Percentiles rank a stretch among this genome's conserved stretches.
phyloP scores from a whole-genome alignment of 2,113 vertebrate species.

The Corynorhinus townsendii region DNA sequence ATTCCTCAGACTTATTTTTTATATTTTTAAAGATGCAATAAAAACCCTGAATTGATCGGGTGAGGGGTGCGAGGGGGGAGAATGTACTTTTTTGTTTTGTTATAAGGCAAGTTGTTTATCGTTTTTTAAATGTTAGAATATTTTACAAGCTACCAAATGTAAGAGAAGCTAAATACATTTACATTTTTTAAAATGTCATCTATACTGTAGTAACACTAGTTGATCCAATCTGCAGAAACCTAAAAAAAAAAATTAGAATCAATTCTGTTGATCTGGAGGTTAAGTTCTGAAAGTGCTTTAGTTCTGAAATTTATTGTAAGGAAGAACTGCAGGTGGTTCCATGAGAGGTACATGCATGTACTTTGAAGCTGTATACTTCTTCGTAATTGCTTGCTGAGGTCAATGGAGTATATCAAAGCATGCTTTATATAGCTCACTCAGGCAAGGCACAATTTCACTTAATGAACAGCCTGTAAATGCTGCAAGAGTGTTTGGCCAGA shows the following conservation, averaged over 20 bases:
- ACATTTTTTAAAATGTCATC: constrained; percentile 50
- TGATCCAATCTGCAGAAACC: constrained; percentile 68
- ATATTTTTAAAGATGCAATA: no score
- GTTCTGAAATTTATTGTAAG: constrained; percentile 67
- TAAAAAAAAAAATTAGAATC: constrained; percentile 24
- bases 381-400: constrained; percentile 87
- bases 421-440: constrained; percentile 86
- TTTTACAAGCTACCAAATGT: constrained; percentile 59
- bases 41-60: no score
- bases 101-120: constrained; percentile 76
- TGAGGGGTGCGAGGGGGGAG: no score
- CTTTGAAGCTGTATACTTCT: constrained; percentile 90
- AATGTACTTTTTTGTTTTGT: no score
- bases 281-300: background rate
- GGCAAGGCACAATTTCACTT: constrained; percentile 86
- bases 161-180: constrained; percentile 59
- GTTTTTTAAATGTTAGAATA: constrained; percentile 66
- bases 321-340: constrained; percentile 79
- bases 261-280: constrained; percentile 26
- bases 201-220: constrained; percentile 46
- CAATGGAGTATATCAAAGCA: constrained; percentile 79
- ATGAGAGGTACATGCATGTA: constrained; percentile 83
- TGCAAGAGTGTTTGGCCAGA: constrained; percentile 88
- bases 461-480: constrained; percentile 90
- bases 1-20: no score